Evolutionary conservation across 2,797 vertebrate species (phyloP), one percentile per base, ranked within the genome.

Genomic region (Sebastes iracundus): DNA sequence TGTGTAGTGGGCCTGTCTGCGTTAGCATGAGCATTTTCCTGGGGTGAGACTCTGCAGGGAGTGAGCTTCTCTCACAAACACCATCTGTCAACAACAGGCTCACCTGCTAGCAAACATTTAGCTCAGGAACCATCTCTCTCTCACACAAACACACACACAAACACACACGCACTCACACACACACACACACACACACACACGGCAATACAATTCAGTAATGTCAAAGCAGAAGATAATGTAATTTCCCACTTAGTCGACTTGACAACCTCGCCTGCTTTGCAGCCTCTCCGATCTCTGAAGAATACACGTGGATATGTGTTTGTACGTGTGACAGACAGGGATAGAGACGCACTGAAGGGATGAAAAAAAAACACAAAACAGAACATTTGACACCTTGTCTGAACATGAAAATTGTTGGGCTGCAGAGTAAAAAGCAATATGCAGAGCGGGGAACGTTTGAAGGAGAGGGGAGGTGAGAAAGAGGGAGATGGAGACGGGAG

Each of bases 61-160:
- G 90, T 80, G 94, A 96, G 96, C 94, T 92, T 89, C 60, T 93
- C 87, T 94, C 92, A 80, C 96, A 94, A 96, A 95, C 92, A 96
- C 97, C 98, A 97, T 98, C 97, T 99, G 97, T 96, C 97, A 95
- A 94, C 92, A 95, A 95, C 94, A 95, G 95, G 94, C 93, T 95
- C 94, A 96, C 95, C 96, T 96, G 95, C 94, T 94, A 95, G 94
- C 93, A 96, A 94, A 93, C 95, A 96, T 96, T 96, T 96, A 96
- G 94, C 95, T 94, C 91, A 94, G 88, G 79, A 93, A 88, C 86
- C 86, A 90, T 88, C 87, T 87, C 77, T 0, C 74, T 52, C 67
- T 23, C 52, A 1, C 67, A 4, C 22, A 3, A 32, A 4, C 72
- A 14, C 46, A 13, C 66, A 30, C 55, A 38, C 56, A 16, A 42